Evolutionary conservation across 2,888 invertebrate genomes (phyloP).

Genomic region (Eupithecia subfuscata): DNA sequence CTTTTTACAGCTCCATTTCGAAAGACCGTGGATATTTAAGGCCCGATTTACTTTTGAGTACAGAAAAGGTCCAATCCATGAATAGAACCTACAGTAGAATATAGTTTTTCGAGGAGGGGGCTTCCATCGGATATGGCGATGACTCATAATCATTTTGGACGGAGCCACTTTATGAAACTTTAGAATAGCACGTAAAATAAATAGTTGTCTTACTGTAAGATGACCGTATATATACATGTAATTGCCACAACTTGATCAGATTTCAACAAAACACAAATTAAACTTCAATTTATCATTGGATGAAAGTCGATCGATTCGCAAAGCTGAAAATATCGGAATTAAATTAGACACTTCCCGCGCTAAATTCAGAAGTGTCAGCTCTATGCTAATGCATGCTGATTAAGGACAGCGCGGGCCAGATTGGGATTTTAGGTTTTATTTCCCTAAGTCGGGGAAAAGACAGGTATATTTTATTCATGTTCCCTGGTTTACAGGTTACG

Average conservation of each 20-base stretch:
- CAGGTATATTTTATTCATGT: not conserved
- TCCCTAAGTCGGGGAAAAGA: not conserved
- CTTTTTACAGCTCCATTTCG: too few relatives aligned
- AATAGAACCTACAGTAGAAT: too few relatives aligned
- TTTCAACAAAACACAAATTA: not conserved
- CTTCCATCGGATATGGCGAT: too few relatives aligned
- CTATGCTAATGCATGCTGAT: constrained; percentile 8
- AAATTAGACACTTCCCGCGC: not conserved
- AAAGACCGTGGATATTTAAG: too few relatives aligned
- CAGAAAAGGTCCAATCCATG: too few relatives aligned
- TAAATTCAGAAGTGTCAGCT: constrained; percentile 1
- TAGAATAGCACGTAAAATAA: too few relatives aligned
- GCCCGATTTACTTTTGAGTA: too few relatives aligned
- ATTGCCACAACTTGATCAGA: not conserved
- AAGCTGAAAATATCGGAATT: not conserved
- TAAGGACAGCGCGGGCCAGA: not conserved
- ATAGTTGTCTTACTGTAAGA: too few relatives aligned
- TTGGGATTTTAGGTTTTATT: not conserved
- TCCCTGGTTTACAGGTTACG: not conserved
- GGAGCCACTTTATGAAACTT: too few relatives aligned
- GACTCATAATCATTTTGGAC: too few relatives aligned
- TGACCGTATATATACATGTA: too few relatives aligned
- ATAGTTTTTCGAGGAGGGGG: too few relatives aligned
- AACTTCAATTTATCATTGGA: not conserved
- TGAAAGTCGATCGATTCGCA: not conserved